phyloP scores from a whole-genome alignment of 2,113 vertebrate genomes.

The Chinchilla lanigera region DNA sequence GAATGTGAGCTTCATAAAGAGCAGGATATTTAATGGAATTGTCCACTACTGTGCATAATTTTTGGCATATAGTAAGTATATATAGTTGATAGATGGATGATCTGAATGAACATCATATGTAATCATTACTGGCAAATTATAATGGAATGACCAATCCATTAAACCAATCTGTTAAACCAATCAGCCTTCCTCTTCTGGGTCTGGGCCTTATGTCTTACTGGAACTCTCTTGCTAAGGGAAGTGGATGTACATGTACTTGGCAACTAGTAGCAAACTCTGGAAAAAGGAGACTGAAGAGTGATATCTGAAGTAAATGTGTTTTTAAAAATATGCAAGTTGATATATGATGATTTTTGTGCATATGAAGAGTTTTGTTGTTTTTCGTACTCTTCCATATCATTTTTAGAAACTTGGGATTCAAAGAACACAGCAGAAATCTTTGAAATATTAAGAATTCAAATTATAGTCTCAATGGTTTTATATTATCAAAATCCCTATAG shows the following conservation, averaged over 20 bases:
- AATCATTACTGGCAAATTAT: neutral
- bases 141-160: no score
- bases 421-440: neutral
- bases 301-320: neutral
- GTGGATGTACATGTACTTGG: neutral
- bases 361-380: neutral
- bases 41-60: neutral
- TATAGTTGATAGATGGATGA: neutral
- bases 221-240: neutral
- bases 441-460: neutral
- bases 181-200: neutral
- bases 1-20: neutral
- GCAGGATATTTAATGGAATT: neutral
- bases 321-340: neutral
- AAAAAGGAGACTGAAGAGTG: neutral
- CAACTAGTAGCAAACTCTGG: neutral
- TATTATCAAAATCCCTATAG: neutral
- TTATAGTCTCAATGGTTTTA: neutral
- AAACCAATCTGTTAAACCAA: no score
- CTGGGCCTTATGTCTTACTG: neutral
- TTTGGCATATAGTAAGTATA: neutral
- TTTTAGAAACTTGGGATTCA: neutral
- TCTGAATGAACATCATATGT: neutral
- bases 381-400: neutral
- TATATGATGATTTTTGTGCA: neutral